A percentile compares a stretch with the other conserved stretches of the same genome.
phyloP scores from a whole-genome alignment of 2,888 invertebrate genomes.

The Congeria kusceri region DNA sequence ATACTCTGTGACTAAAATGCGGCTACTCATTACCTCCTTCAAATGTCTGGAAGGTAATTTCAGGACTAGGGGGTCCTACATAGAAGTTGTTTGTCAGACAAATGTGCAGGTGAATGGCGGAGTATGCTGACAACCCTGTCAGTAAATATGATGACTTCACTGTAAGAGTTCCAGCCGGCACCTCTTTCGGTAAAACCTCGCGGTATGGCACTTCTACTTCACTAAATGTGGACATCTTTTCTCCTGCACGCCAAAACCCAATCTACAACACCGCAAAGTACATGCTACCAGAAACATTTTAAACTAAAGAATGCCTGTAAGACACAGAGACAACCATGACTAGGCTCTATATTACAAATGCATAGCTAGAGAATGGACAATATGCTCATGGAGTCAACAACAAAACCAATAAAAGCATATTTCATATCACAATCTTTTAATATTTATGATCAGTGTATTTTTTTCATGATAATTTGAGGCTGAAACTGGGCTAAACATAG shows the following conservation, averaged over 20 bases:
- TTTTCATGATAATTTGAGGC: too few species aligned
- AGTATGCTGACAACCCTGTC: slow-evolving; percentile 76
- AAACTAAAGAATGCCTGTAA: too few species aligned
- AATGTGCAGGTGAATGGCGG: slow-evolving; percentile 93
- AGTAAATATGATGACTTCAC: slow-evolving; percentile 35
- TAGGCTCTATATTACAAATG: too few species aligned
- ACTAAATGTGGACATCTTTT: slow-evolving; percentile 81
- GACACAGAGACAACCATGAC: too few species aligned
- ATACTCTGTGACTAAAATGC: too few species aligned
- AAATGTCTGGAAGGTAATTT: slow-evolving; percentile 87
- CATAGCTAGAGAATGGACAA: too few species aligned
- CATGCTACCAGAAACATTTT: background rate
- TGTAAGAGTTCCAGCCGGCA: slow-evolving; percentile 38
- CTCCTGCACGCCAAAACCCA: slow-evolving; percentile 95
- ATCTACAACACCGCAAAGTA: slow-evolving; percentile 86
- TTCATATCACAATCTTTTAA: too few species aligned
- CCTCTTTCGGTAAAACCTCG: slow-evolving; percentile 38
- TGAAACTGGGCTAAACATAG: too few species aligned
- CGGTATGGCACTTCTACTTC: slow-evolving; percentile 68
- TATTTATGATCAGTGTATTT: too few species aligned
- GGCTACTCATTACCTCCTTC: slow-evolving; percentile 84
- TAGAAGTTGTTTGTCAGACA: slow-evolving; percentile 96
- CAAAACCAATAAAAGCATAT: too few species aligned
- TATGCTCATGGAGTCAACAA: too few species aligned
- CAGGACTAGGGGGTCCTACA: slow-evolving; percentile 95